Evolutionary conservation across 2,113 vertebrate species (phyloP), one percentile per base, ranked within the genome.

Genomic region (Tachycineta bicolor): DNA sequence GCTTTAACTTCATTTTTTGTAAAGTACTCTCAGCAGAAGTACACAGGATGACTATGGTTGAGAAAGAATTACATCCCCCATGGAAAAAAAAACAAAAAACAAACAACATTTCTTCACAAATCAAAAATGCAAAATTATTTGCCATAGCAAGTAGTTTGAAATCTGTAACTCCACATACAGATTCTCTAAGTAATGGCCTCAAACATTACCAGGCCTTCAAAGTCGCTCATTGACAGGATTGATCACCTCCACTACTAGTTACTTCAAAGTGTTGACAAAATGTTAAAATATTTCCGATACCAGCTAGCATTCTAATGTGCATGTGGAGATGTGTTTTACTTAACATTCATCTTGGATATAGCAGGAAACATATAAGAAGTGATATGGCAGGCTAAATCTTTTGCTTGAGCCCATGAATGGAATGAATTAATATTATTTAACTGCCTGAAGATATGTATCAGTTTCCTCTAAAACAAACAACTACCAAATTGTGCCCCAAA

Each of bases 391-490:
- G 46, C n/a, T 77, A 28, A 49, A 77, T 49, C 18, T 82, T 21
- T 39, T 60, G 33, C 31, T 18, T 83, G 28, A 3, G 46, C n/a
- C 13, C 21, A 60, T 7, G 13, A 70, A 64, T 23, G 6, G 13
- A 77, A 74, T 12, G 2, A 70, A 71, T 75, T 41, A 84, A 28
- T 19, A 50, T 43, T 55, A 65, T 47, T 82, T 75, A 93, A 43
- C 12, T 0, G 1, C 14, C 56, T 12, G 6, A 80, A 63, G 18
- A 7, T 8, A 67, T 8, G 20, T 11, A 43, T 2, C 24, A 22
- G 6, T 41, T 76, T 73, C 34, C 50, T 59, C 31, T 47, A 67
- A 55, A 89, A 47, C 18, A 91, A 87, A 46, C 6, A 69, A 33
- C 8, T 22, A 80, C 9, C 8, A 53, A 76, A 77, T 1, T 24